These are phyloP conservation scores for Lophura nycthemera DNA, from an alignment of 2,113 vertebrate species.

Conservation along the genomic window DNA sequence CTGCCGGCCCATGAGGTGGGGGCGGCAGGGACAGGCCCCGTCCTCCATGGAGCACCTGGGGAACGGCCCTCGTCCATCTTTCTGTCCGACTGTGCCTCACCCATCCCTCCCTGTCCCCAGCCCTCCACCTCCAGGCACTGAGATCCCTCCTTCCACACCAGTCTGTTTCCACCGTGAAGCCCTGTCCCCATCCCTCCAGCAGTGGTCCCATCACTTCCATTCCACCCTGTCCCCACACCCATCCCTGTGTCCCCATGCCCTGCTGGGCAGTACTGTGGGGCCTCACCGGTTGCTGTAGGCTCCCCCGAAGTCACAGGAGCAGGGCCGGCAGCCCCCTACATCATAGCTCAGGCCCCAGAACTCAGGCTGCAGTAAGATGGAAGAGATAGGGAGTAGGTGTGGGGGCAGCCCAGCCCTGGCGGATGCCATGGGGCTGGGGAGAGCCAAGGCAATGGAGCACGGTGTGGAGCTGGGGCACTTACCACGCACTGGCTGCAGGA, in stretches of 20 bases:
- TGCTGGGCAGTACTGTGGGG: background rate
- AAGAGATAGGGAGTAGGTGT: background rate
- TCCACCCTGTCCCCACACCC: background rate
- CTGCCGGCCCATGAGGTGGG: constrained; percentile 82
- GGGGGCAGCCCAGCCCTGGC: background rate
- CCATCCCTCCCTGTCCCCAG: background rate
- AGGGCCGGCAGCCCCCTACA: constrained; percentile 83
- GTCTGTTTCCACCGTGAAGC: background rate
- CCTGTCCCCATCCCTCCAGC: background rate
- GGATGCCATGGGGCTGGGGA: background rate
- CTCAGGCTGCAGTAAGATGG: constrained; percentile 75
- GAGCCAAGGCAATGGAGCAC: background rate
- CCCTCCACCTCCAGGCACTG: background rate
- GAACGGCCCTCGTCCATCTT: background rate
- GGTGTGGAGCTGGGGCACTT: constrained; percentile 26
- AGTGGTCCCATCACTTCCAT: background rate
- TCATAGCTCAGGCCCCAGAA: constrained; percentile 90
- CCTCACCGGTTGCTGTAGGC: constrained; percentile 84
- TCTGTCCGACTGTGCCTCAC: background rate
- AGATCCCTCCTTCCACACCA: background rate
- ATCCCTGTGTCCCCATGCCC: background rate
- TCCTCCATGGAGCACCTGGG: constrained; percentile 83
- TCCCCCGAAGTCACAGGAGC: constrained; percentile 89
- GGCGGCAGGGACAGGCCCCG: constrained; percentile 86
- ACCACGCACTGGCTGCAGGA: constrained; percentile 89